Base-by-base conservation (phyloP, 2,888 invertebrate genomes). In the Drosophila melanocephala region DNA sequence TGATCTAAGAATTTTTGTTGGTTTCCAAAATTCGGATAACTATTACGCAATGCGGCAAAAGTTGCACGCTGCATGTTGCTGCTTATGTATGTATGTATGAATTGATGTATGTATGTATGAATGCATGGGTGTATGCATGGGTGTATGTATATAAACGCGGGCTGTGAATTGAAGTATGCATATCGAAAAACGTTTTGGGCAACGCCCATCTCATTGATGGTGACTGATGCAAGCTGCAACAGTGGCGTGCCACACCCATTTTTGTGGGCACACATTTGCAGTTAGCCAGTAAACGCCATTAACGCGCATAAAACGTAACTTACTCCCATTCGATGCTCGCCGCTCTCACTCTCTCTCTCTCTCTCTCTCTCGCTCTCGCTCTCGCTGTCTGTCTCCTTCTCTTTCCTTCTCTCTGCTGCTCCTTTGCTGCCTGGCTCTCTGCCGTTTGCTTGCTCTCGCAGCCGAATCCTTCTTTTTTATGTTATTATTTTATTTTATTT, bases 261-360 rank as follows among this genome's bases (percentile, higher is more conserved):
- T 61, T 52, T 69, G 39, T 64, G 58, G 52, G 58, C 51, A 59
- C 59, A 64, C 76, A 75, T 76, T 75, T 85, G 77, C 90, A 82
- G 90, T 87, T 88, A 87, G 90, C 90, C 89, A 88, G 88, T 85
- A 89, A 89, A 89, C 89, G 89, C 89, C 84, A 89, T 89, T 89
- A 89, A 89, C 87, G 89, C 89, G 86, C 89, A 90, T 83, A 89
- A 89, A 89, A 84, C 80, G 65, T 47, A 59, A 32, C 65, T 72
- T 70, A 74, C 79, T 69, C 67, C 70, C 68, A 76, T 65, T 68
- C 59, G 53, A 71, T 61, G 53, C 50, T 69, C n/a, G 6, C 30
- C 10, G 10, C 37, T 44, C 66, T 67, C 63, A 63, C 61, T 56
- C 37, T 26, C 19, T n/a, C 37, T 28, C 19, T 10, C 51, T 47